Conservation (phyloP, 2,113 vertebrate species). For the Pelusios castaneus region DNA sequence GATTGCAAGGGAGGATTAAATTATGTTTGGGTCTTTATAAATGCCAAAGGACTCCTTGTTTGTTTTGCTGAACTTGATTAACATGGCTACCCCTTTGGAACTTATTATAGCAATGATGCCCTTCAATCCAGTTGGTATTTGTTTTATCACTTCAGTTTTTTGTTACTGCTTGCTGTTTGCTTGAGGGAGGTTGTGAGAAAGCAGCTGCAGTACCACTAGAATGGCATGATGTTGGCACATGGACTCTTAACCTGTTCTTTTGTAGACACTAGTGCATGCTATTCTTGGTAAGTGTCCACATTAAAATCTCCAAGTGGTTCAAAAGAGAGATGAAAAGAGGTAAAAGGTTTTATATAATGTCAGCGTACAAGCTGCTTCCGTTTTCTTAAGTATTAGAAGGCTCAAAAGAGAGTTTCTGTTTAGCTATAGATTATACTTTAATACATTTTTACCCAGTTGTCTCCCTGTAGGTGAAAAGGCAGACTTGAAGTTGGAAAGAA, state of each 20-base stretch:
- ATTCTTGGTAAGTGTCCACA: neutral
- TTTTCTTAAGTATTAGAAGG: neutral
- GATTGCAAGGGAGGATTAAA: neutral
- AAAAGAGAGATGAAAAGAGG: neutral
- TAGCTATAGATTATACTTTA: neutral
- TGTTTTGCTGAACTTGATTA: too few species aligned
- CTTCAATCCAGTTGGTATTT: neutral
- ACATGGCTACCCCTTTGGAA: too few species aligned
- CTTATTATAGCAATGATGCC: accelerated
- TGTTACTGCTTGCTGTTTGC: neutral
- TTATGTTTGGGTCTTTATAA: too few species aligned
- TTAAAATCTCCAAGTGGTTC: neutral
- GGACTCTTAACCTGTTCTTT: neutral
- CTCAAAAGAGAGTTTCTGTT: neutral
- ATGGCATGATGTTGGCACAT: accelerated
- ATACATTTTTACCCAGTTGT: neutral
- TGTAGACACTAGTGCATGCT: neutral
- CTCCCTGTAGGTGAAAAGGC: neutral
- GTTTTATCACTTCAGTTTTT: neutral
- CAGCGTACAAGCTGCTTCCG: neutral
- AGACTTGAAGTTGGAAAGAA: neutral
- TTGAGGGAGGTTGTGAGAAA: neutral
- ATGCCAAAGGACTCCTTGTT: too few species aligned
- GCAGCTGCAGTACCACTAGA: neutral
- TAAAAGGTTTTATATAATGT: neutral